Percentiles rank a stretch among this genome's conserved stretches.
phyloP scores from a whole-genome alignment of 2,797 vertebrate species.

The Pseudochaenichthys georgianus region DNA sequence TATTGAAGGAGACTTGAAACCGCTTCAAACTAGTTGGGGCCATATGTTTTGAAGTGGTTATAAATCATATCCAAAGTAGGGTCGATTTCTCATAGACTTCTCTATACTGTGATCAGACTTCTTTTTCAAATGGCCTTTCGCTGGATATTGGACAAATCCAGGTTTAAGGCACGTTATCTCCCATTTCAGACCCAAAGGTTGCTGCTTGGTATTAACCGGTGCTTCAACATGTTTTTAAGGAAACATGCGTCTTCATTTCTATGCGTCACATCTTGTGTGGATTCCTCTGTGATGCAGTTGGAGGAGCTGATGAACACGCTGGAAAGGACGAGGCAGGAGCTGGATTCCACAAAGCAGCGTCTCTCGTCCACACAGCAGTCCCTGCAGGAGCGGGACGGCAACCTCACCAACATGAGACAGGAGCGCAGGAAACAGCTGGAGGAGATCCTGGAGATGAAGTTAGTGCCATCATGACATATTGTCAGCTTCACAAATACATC shows the following conservation, averaged over 20 bases:
- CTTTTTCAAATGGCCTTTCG: too few species aligned
- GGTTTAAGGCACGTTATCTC: too few species aligned
- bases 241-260: constrained; percentile 3
- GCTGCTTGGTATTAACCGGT: too few species aligned
- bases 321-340: constrained; percentile 96
- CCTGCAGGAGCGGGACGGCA: constrained; percentile 93
- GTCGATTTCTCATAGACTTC: too few species aligned
- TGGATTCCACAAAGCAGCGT: constrained; percentile 96
- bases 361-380: constrained; percentile 97
- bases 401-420: constrained; percentile 94
- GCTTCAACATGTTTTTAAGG: neutral
- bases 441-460: constrained; percentile 99
- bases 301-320: constrained; percentile 95
- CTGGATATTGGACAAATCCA: too few species aligned
- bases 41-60: too few species aligned
- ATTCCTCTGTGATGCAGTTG: constrained; percentile 67
- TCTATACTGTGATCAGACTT: too few species aligned
- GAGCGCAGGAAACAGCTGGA: constrained; percentile 97
- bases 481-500: neutral
- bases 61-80: too few species aligned
- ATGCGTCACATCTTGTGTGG: constrained; percentile 27
- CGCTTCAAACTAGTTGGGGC: too few species aligned
- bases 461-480: constrained; percentile 67
- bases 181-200: too few species aligned
- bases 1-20: too few species aligned